Percentiles rank a stretch among this genome's conserved stretches.
These are phyloP conservation scores for Blennius ocellaris DNA, from an alignment of 2,113 vertebrate genomes.

Conservation along the genomic window DNA sequence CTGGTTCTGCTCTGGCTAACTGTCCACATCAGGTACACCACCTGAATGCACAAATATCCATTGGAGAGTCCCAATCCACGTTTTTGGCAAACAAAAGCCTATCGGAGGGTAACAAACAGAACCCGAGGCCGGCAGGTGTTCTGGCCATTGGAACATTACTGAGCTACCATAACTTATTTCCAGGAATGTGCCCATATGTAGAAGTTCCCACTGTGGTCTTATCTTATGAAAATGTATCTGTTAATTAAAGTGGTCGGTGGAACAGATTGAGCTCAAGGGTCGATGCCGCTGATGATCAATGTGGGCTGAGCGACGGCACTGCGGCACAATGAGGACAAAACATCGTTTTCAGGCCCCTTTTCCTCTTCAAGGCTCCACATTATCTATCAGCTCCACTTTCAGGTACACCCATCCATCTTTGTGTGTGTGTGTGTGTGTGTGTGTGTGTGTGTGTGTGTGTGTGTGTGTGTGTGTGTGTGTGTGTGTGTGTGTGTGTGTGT, in stretches of 20 bases:
- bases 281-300: conserved; percentile 4
- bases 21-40: conserved; percentile 10
- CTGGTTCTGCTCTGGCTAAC: conserved; percentile 25
- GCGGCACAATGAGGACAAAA: not conserved
- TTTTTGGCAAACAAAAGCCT: conserved; percentile 27
- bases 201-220: conserved; percentile 1
- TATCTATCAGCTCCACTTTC: conserved; percentile 33
- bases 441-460: not conserved
- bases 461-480: not conserved
- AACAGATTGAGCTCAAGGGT: conserved; percentile 14
- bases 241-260: conserved; percentile 44
- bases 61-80: conserved; percentile 5
- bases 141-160: conserved; percentile 19
- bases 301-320: conserved; percentile 6
- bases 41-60: not conserved
- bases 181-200: conserved; percentile 26
- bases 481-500: not conserved
- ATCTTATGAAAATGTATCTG: conserved; percentile 39
- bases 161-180: not conserved
- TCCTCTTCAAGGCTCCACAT: conserved; percentile 19
- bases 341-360: conserved; percentile 13
- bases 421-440: conserved; percentile 1
- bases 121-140: conserved; percentile 16
- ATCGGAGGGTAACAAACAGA: conserved; percentile 27
- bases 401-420: conserved; percentile 32